phyloP scores from a whole-genome alignment of 2,797 vertebrate species.

The Sebastes matsubarae region DNA sequence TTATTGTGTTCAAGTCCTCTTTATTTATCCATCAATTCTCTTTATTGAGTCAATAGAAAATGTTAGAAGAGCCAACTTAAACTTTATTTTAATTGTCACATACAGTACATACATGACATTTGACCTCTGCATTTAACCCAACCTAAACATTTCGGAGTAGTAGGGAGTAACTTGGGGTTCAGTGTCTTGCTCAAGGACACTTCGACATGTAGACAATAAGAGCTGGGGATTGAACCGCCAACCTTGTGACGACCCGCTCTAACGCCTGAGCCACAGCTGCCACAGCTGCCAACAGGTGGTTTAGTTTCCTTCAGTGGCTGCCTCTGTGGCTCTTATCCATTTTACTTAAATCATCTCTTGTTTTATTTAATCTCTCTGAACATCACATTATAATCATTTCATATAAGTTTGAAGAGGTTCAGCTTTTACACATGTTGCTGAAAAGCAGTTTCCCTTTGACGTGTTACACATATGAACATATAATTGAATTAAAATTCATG shows the following conservation, averaged over 20 bases:
- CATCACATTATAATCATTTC: constrained; percentile 1
- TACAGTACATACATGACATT: neutral
- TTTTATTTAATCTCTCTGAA: neutral
- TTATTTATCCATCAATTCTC: neutral
- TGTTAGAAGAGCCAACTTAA: neutral
- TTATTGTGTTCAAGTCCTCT: neutral
- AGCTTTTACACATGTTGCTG: neutral
- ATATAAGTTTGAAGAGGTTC: neutral
- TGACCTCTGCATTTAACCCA: neutral
- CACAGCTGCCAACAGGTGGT: neutral
- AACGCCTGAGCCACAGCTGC: neutral
- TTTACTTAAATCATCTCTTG: neutral
- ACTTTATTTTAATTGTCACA: neutral
- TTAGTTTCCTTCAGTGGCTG: neutral
- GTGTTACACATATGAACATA: neutral
- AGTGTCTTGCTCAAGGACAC: neutral
- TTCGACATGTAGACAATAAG: neutral
- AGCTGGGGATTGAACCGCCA: neutral
- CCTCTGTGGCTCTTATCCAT: neutral
- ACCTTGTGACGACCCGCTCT: neutral
- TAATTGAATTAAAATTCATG: neutral
- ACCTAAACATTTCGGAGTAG: neutral
- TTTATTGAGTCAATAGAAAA: neutral
- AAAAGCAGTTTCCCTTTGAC: neutral
- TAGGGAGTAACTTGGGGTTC: neutral